Percentiles rank a stretch among this genome's conserved stretches.
phyloP scores from a whole-genome alignment of 2,797 vertebrate species.

The Pogonophryne albipinna region DNA sequence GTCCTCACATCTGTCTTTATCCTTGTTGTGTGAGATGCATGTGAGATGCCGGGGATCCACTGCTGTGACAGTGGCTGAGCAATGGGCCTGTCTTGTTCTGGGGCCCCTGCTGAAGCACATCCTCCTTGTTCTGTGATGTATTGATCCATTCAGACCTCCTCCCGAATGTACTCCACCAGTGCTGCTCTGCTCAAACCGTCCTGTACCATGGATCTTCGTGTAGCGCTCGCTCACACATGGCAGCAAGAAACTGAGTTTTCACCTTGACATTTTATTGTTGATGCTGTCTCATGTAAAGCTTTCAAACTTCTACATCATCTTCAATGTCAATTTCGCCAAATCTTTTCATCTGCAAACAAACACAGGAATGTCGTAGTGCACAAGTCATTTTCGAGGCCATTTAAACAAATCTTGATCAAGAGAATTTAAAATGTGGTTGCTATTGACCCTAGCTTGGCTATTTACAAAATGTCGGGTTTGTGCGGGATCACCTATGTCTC shows the following conservation, averaged over 20 bases:
- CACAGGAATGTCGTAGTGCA: too few relatives aligned
- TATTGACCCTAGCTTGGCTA: too few relatives aligned
- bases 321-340: too few relatives aligned
- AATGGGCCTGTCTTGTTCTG: conserved; percentile 74
- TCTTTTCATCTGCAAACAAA: too few relatives aligned
- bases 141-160: conserved; percentile 76
- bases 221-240: conserved; percentile 33
- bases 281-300: neutral
- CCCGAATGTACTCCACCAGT: conserved; percentile 63
- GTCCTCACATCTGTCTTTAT: conserved; percentile 57
- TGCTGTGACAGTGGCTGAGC: conserved; percentile 76
- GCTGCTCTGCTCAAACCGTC: conserved; percentile 59
- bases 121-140: conserved; percentile 80
- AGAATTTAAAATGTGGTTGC: too few relatives aligned
- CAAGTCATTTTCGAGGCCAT: too few relatives aligned
- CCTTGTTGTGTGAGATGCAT: conserved; percentile 63
- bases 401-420: too few relatives aligned
- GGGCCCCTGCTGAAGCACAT: conserved; percentile 74
- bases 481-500: too few relatives aligned
- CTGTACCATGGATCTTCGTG: conserved; percentile 49
- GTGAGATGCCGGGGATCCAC: conserved; percentile 72
- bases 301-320: too few relatives aligned
- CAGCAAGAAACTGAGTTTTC: conserved; percentile 11
- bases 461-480: too few relatives aligned
- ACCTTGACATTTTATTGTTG: neutral